A percentile compares a stretch with the other conserved stretches of the same genome.
Conservation (phyloP, 2,797 vertebrate genomes). For the Coreius guichenoti region DNA sequence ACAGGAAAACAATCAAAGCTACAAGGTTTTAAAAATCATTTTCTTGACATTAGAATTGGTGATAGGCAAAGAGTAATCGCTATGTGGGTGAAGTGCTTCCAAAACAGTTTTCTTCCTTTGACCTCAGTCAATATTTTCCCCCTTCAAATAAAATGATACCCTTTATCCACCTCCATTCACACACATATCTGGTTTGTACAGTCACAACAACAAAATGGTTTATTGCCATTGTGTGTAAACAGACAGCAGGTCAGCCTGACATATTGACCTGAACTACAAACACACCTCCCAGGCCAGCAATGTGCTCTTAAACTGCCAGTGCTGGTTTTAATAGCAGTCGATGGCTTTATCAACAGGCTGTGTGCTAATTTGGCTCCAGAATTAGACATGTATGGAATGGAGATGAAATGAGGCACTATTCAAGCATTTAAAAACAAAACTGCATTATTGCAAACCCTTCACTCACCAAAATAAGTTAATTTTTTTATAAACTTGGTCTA, state of each 20-base stretch:
- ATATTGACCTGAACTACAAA: constrained; percentile 36
- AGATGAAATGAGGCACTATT: constrained; percentile 9
- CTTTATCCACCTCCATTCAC: not conserved
- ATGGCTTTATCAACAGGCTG: constrained; percentile 71
- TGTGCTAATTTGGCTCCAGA: constrained; percentile 67
- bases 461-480: constrained; percentile 69
- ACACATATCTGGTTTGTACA: constrained; percentile 33
- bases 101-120: constrained; percentile 30
- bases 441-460: constrained; percentile 79
- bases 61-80: constrained; percentile 35
- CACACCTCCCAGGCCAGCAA: constrained; percentile 58
- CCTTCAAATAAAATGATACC: not conserved
- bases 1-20: constrained; percentile 44
- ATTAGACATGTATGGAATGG: constrained; percentile 60
- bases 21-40: constrained; percentile 16
- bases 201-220: constrained; percentile 68
- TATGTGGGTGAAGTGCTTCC: constrained; percentile 21
- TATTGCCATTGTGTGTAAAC: constrained; percentile 78
- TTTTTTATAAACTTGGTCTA: constrained; percentile 68
- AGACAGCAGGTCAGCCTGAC: constrained; percentile 68
- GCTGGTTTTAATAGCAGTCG: constrained; percentile 67
- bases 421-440: constrained; percentile 56
- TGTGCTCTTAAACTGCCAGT: constrained; percentile 68
- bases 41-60: constrained; percentile 16
- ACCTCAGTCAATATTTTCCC: constrained; percentile 12